Percentiles rank a stretch among this genome's conserved stretches.
phyloP scores from a whole-genome alignment of 2,888 invertebrate genomes.

The Terebella lapidaria region DNA sequence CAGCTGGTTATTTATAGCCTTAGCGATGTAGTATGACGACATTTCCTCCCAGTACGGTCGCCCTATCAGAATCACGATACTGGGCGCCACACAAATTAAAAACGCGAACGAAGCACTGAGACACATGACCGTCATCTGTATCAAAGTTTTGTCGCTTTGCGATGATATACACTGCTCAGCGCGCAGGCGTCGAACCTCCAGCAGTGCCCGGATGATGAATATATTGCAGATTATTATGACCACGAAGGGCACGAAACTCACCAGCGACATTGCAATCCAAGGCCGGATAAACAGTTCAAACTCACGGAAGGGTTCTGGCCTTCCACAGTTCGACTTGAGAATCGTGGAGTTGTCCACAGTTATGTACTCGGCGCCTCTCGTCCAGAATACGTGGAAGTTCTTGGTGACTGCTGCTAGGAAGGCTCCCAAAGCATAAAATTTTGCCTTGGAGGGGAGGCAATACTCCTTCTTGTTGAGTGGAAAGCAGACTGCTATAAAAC shows the following conservation, averaged over 20 bases:
- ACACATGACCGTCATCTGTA: conserved; percentile 25
- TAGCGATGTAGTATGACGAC: conserved; percentile 19
- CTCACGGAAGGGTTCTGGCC: conserved; percentile 17
- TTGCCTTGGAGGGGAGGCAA: conserved; percentile 13
- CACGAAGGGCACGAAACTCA: conserved; percentile 23
- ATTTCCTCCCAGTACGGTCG: conserved; percentile 25
- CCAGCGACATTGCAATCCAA: conserved; percentile 27
- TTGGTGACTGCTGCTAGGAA: conserved; percentile 15
- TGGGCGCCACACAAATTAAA: conserved; percentile 28
- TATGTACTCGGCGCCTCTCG: conserved; percentile 22
- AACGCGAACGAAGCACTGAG: conserved; percentile 29
- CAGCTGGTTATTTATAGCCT: conserved; percentile 24
- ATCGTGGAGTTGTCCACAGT: background rate
- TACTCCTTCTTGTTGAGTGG: conserved; percentile 18
- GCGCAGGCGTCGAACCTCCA: conserved; percentile 5
- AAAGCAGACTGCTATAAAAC: conserved; percentile 26
- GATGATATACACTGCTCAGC: background rate
- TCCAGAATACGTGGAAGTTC: conserved; percentile 27
- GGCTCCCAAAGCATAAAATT: conserved; percentile 12
- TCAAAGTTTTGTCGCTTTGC: conserved; percentile 12
- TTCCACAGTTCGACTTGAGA: conserved; percentile 17
- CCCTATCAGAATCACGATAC: conserved; percentile 28
- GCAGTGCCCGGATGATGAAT: conserved; percentile 25
- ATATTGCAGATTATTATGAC: conserved; percentile 27
- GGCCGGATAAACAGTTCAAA: conserved; percentile 28